phyloP scores from a whole-genome alignment of 2,888 invertebrate genomes.

The Nineta flava region DNA sequence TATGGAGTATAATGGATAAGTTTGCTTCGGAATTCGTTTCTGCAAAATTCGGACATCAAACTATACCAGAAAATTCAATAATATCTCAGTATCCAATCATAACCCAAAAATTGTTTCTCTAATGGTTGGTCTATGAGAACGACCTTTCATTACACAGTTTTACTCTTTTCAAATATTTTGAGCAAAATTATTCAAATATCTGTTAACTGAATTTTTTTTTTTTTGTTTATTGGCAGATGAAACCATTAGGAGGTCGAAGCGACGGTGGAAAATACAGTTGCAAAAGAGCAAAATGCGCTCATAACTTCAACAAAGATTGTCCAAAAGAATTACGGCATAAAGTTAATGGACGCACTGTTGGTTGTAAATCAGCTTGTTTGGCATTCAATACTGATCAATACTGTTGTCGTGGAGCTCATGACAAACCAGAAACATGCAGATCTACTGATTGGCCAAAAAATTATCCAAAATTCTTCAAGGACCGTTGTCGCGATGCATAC shows the following conservation, averaged over 20 bases:
- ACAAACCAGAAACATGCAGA: conserved; percentile 27
- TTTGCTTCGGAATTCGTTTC: no score
- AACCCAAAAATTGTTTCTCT: no score
- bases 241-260: conserved; percentile 19
- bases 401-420: conserved; percentile 29
- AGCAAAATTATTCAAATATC: no score
- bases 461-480: conserved; percentile 29
- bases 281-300: conserved; percentile 20
- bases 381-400: conserved; percentile 29
- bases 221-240: conserved; percentile 16
- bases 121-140: no score
- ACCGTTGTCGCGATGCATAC: conserved; percentile 33
- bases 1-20: no score
- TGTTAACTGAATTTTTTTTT: no score
- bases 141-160: no score
- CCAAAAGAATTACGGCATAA: conserved; percentile 21
- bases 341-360: conserved; percentile 18
- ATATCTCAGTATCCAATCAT: not conserved
- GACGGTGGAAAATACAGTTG: conserved; percentile 23
- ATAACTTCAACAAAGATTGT: conserved; percentile 24
- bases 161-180: no score
- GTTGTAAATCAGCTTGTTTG: conserved; percentile 32
- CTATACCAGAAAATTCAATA: not conserved
- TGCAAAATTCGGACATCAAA: no score
- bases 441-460: conserved; percentile 22